Evolutionary conservation across 1,140 invertebrate species (phyloP).

Genomic region (Mesaphorura yosii): DNA sequence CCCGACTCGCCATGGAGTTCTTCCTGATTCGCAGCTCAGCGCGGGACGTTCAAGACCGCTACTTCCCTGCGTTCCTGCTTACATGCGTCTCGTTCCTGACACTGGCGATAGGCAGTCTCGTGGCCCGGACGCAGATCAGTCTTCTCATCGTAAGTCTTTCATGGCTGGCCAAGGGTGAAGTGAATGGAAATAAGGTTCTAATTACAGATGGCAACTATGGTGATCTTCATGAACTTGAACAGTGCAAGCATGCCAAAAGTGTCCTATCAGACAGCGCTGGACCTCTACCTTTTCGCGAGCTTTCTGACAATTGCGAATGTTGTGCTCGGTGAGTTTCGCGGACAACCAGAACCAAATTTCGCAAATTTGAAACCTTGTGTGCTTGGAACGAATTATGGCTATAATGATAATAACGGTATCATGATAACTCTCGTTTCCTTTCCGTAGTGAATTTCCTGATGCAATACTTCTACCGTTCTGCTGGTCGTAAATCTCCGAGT

Average conservation of each 20-base stretch:
- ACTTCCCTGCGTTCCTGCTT: slow-evolving; percentile 13
- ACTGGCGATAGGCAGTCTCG: not conserved
- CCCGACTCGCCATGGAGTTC: slow-evolving; percentile 12
- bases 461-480: too few species aligned
- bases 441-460: too few species aligned
- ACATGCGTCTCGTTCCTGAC: slow-evolving; percentile 12
- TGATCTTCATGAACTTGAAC: slow-evolving; percentile 15
- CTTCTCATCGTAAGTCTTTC: not conserved
- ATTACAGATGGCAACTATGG: slow-evolving; percentile 3
- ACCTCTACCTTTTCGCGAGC: slow-evolving; percentile 18
- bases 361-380: too few species aligned
- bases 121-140: not conserved
- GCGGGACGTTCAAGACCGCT: slow-evolving; percentile 17
- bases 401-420: not conserved
- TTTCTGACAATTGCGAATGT: slow-evolving; percentile 12
- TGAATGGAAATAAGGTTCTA: slow-evolving; percentile 1
- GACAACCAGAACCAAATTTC: too few species aligned
- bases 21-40: slow-evolving; percentile 11
- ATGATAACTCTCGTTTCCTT: too few species aligned
- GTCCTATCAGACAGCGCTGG: slow-evolving; percentile 22
- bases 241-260: slow-evolving; percentile 11
- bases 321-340: slow-evolving; percentile 7
- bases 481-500: too few species aligned
- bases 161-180: not conserved
- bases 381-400: not conserved